phyloP scores from a whole-genome alignment of 2,113 vertebrate species.

The Misgurnus mizolepis region DNA sequence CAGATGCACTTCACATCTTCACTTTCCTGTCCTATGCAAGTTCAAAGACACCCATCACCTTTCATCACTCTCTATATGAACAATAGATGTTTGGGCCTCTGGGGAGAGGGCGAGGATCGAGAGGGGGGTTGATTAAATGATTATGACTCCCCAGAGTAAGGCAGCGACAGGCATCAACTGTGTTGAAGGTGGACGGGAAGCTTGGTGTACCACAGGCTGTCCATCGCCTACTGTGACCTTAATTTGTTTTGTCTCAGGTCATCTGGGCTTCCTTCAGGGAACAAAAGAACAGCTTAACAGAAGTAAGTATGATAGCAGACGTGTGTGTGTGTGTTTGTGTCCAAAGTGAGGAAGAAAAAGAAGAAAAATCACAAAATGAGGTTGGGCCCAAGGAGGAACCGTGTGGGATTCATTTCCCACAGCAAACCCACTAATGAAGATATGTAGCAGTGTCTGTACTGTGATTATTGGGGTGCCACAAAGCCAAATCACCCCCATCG shows the following conservation, averaged over 20 bases:
- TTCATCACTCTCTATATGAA: slow-evolving; percentile 40
- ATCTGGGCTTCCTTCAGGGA: slow-evolving; percentile 64
- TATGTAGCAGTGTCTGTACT: slow-evolving; percentile 66
- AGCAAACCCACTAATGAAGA: slow-evolving; percentile 76
- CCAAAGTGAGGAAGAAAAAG: slow-evolving; percentile 51
- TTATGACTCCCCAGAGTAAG: slow-evolving; percentile 37
- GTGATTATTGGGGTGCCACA: slow-evolving; percentile 67
- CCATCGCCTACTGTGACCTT: slow-evolving; percentile 71
- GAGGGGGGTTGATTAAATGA: slow-evolving; percentile 45
- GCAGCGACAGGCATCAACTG: slow-evolving; percentile 15
- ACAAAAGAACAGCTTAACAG: slow-evolving; percentile 56
- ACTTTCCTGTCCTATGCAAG: slow-evolving; percentile 33
- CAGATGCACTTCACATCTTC: slow-evolving; percentile 40
- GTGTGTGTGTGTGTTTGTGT: slow-evolving; percentile 33
- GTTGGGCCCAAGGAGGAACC: slow-evolving; percentile 55
- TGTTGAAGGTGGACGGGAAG: slow-evolving; percentile 30
- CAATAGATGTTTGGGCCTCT: slow-evolving; percentile 39
- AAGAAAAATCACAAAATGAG: slow-evolving; percentile 47
- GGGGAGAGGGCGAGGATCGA: not conserved
- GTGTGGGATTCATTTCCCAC: slow-evolving; percentile 66
- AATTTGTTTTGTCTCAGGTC: slow-evolving; percentile 76
- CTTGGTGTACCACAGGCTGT: slow-evolving; percentile 37
- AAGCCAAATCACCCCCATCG: slow-evolving; percentile 57
- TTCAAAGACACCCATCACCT: slow-evolving; percentile 48
- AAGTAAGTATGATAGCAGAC: slow-evolving; percentile 40